phyloP scores from a whole-genome alignment of 2,113 vertebrate genomes.

The Elgaria multicarinata region DNA sequence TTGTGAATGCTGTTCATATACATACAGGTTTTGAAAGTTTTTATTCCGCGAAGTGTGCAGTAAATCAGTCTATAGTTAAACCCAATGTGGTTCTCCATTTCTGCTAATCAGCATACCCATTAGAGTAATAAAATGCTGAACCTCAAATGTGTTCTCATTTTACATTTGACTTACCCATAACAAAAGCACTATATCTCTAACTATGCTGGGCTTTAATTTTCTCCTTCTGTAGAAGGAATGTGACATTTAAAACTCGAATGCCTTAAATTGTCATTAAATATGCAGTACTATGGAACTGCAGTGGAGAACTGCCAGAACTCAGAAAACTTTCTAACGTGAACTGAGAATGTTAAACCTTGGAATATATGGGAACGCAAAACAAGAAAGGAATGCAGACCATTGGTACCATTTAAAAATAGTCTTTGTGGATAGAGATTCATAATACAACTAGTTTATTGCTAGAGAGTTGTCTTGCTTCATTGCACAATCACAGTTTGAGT shows the following conservation, averaged over 20 bases:
- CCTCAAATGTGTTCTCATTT: constrained; percentile 13
- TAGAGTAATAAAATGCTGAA: not conserved
- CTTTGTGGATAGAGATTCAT: not conserved
- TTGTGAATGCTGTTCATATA: not conserved
- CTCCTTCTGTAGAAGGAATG: constrained; percentile 18
- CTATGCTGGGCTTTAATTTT: constrained; percentile 1
- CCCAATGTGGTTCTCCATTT: constrained; percentile 9
- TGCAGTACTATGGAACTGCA: not conserved
- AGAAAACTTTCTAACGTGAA: not conserved
- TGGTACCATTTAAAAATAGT: not conserved
- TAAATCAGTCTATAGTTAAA: not conserved
- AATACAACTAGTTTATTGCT: not conserved
- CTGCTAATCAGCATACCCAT: not conserved
- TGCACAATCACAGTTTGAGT: not conserved
- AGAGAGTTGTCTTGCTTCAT: not conserved
- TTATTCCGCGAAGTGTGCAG: not conserved
- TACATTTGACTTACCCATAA: constrained; percentile 3
- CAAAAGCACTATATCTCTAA: not conserved
- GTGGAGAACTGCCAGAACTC: not conserved
- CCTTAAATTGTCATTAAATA: constrained; percentile 28
- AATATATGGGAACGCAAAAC: not conserved
- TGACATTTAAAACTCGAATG: constrained; percentile 13
- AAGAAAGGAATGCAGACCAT: not conserved
- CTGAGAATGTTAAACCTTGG: not conserved
- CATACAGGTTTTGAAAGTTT: not conserved